Evolutionary conservation across 1,140 invertebrate species (phyloP), one percentile per base, ranked within the genome.

Genomic region (Drosophila littoralis): DNA sequence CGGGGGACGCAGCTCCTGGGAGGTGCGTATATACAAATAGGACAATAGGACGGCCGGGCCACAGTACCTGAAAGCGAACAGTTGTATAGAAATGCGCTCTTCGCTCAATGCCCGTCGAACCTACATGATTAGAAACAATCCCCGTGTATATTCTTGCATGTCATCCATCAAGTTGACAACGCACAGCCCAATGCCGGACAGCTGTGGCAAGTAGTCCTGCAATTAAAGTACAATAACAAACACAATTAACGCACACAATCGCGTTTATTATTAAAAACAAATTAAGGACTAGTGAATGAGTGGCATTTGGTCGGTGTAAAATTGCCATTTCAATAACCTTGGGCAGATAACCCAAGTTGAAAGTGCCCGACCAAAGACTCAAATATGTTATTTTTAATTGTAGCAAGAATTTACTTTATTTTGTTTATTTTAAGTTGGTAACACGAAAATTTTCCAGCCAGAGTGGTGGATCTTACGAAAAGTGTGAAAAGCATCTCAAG

Each of bases 131-230:
- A 95, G 85, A 76, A 95, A 95, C 32, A 95, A 92, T 38, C 94
- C 93, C 58, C 94, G 89, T 71, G 94, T 93, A 66, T 95, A 95
- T 75, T 95, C 94, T 73, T 95, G 94, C 92, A 95, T 95, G 72
- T 95, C 93, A 75, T 95, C 94, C 35, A 93, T 92, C 60, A 95
- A 91, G 79, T 95, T 95, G 6, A 94, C 93, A 3, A 94, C 93
- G 74, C 94, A 95, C 36, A 95, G 90, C 1, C 94, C 94, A 7
- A 95, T 93, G 6, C 94, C 94, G 35, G 93, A 81, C 48, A 94
- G 93, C 40, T 93, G 81, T 0, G 84, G 77, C 42, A 93, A 81
- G 63, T 93, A 94, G 74, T 86, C 92, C 94, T 94, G 92, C 0
- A 93, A 93, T 6, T 12, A 67, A 36, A 36, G 33, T 22, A 15